Conservation (phyloP, 1,140 invertebrate genomes). For the Euschistus heros region DNA sequence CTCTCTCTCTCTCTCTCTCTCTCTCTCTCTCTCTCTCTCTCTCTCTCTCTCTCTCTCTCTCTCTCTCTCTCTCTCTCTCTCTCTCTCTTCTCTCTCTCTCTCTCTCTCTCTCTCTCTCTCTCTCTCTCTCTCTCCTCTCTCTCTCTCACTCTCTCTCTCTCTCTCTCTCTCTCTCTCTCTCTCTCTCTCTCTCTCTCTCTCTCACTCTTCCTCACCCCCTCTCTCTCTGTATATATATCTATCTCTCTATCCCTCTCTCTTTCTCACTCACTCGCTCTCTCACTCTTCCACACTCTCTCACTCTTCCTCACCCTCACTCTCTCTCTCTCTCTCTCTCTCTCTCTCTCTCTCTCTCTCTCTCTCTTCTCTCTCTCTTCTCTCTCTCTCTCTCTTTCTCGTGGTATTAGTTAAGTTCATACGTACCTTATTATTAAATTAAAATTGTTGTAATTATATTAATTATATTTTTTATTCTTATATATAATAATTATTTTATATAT, state of each 20-base stretch:
- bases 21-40: not conserved
- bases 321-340: constrained; percentile 17
- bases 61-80: constrained; percentile 14
- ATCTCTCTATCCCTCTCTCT: constrained; percentile 17
- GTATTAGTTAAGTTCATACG: not conserved
- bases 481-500: too few species aligned
- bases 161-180: constrained; percentile 14
- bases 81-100: not conserved
- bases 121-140: not conserved
- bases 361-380: not conserved
- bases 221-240: constrained; percentile 13
- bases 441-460: too few species aligned
- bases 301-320: constrained; percentile 5
- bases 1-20: not conserved
- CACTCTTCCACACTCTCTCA: constrained; percentile 13
- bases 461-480: too few species aligned
- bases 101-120: not conserved
- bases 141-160: constrained; percentile 5
- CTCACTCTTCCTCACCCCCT: constrained; percentile 12
- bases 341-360: constrained; percentile 17
- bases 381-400: not conserved
- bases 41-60: constrained; percentile 8
- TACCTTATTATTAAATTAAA: too few species aligned
- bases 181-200: constrained; percentile 14
- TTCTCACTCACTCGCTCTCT: too few species aligned